These are phyloP conservation scores for Trichogramma evanescens DNA, from an alignment of 2,888 invertebrate species.

Conservation along the genomic window DNA sequence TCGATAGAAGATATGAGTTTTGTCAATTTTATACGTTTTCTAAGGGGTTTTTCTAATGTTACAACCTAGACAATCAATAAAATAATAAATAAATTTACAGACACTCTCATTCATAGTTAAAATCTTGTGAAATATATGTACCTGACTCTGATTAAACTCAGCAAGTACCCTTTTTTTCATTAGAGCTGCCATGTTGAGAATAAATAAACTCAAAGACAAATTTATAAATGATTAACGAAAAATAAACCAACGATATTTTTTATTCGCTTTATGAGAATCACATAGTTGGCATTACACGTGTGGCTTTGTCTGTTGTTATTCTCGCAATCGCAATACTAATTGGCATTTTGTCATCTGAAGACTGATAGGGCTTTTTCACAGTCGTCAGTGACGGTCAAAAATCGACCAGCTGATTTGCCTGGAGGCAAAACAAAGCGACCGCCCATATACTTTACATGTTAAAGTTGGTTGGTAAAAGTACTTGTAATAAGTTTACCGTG, in stretches of 20 bases:
- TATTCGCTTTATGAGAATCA: background rate
- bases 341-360: no score
- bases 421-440: no score
- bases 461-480: no score
- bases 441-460: no score
- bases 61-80: conserved; percentile 19
- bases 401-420: no score
- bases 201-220: background rate
- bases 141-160: conserved; percentile 43
- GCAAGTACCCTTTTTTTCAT: conserved; percentile 44
- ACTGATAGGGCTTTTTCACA: no score
- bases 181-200: conserved; percentile 37
- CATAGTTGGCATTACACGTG: no score
- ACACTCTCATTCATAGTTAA: background rate
- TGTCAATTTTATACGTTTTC: conserved; percentile 37
- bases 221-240: background rate
- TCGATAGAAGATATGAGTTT: conserved; percentile 32
- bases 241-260: background rate
- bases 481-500: no score
- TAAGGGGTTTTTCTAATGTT: conserved; percentile 35
- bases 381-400: no score
- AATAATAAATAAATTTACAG: background rate
- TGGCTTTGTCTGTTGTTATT: no score
- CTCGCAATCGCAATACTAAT: no score
- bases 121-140: conserved; percentile 21